Evolutionary conservation across 2,888 invertebrate genomes (phyloP), one percentile per base, ranked within the genome.

Genomic region (Tethea ocularis): DNA sequence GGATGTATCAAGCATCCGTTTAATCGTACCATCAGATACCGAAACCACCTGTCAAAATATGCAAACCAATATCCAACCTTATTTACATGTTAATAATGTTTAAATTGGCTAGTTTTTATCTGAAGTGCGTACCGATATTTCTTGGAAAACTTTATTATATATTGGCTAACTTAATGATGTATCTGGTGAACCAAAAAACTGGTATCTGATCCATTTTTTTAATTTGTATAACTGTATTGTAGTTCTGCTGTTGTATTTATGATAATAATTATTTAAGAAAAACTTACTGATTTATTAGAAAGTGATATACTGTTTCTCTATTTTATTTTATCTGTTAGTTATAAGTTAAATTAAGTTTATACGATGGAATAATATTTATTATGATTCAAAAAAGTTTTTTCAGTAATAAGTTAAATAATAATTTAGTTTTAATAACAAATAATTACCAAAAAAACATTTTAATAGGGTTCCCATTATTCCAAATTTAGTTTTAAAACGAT

Each of bases 1-100:
- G 91, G 91, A 91, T 90, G 89, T 86, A 74, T 73, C 72, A 74
- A 77, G 84, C 84, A 86, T 84, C 87, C 86, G 87, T 83, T 86
- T 86, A 86, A 88, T 87, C 84, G 80, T 74, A 78, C 72, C 69
- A 75, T 72, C 46, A 46, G 46, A 46, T 46, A 46, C 20, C 77
- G 74, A 69, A 75, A 74, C 75, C 72, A 71, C 72, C 64, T 65
- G 69, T 66, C 60, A 67, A 69, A 59, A 58, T 52, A 33, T 60
- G 56, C 58, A 61, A 51, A 41, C 59, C 17, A n/a, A 69, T 58
- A 66, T 57, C 62, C 57, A 57, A 46, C 60, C 51, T 63, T 71
- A 68, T 22, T 0, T 0, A 0, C 1, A 2, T 8, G 0, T 0
- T 0, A 0, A 46, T 62, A 75, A 51, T 57, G 69, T 51, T 56